Conservation (phyloP, 37 sponge, comb jelly and placozoan genomes). For the Spongilla lacustris region DNA sequence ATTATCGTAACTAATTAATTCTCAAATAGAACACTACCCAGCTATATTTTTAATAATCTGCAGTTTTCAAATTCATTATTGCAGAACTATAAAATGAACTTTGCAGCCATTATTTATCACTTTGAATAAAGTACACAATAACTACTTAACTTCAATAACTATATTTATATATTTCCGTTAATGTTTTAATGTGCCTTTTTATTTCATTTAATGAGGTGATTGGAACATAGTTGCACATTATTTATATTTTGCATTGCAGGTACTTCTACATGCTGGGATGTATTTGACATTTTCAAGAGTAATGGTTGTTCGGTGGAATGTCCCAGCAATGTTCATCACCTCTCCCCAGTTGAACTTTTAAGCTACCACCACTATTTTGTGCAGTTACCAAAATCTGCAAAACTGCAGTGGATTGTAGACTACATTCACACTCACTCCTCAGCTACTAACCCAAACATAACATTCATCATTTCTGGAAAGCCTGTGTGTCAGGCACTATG, state of each 20-base stretch:
- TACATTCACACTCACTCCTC: not conserved
- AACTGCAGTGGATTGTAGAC: not conserved
- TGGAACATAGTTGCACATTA: not conserved
- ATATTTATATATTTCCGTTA: not conserved
- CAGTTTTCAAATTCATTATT: not conserved
- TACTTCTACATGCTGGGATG: not conserved
- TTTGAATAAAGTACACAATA: not conserved
- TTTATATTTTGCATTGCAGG: not conserved
- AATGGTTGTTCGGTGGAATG: not conserved
- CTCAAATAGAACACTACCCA: not conserved
- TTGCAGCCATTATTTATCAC: not conserved
- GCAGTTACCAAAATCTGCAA: constrained; percentile 1
- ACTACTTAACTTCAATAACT: not conserved
- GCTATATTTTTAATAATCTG: not conserved
- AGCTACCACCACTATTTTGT: not conserved
- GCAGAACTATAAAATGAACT: not conserved
- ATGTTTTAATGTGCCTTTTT: not conserved
- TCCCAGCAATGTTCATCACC: not conserved
- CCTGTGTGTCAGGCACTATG: not conserved
- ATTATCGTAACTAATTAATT: not conserved
- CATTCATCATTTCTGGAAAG: not conserved
- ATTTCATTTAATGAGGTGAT: not conserved
- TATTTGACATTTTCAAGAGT: not conserved
- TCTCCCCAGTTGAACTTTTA: constrained; percentile 1
- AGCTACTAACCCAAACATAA: not conserved